Conservation (phyloP, 2,797 vertebrate species). For the Morus bassanus region DNA sequence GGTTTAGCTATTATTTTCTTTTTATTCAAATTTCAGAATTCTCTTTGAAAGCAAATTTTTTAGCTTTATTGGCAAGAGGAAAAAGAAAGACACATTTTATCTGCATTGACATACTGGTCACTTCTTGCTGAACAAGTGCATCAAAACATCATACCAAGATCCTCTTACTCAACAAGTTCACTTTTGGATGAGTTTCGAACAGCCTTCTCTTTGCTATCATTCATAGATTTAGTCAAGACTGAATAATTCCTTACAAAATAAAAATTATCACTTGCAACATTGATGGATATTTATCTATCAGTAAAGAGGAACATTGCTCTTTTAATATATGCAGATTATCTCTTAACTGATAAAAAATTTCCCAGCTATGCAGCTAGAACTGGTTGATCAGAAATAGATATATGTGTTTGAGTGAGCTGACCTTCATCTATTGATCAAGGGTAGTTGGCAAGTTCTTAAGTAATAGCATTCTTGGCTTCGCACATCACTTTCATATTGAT, state of each 20-base stretch:
- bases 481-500: slow-evolving; percentile 43
- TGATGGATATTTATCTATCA: slow-evolving; percentile 40
- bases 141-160: neutral
- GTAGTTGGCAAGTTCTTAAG: slow-evolving; percentile 46
- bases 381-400: slow-evolving; percentile 55
- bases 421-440: slow-evolving; percentile 56
- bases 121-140: neutral
- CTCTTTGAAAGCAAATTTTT: neutral
- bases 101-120: neutral
- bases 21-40: neutral
- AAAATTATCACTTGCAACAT: neutral
- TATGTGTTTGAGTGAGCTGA: slow-evolving; percentile 10
- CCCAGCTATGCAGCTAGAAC: neutral
- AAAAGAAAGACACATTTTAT: neutral
- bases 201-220: neutral
- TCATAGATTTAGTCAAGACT: neutral
- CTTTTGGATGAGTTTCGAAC: neutral
- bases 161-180: neutral
- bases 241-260: neutral
- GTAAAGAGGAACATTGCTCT: neutral
- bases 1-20: neutral
- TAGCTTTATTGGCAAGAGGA: neutral
- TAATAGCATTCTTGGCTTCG: slow-evolving; percentile 40
- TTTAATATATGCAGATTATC: slow-evolving; percentile 43
- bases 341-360: slow-evolving; percentile 17